Base-by-base conservation (phyloP, 2,113 vertebrate species). In the Hippoglossus stenolepis region DNA sequence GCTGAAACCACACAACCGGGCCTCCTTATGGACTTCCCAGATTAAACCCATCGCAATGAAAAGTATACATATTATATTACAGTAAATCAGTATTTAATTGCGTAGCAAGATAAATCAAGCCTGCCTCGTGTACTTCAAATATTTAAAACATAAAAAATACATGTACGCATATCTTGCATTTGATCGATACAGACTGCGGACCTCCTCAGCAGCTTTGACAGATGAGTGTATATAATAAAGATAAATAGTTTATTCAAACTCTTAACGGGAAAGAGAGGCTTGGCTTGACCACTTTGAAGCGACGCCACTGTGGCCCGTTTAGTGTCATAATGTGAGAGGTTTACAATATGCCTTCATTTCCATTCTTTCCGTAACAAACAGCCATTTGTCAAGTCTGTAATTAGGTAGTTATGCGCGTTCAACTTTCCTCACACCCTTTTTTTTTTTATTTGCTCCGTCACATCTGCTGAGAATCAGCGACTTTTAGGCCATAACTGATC, bases 231-330 rank as follows among this genome's bases (percentile, higher is more conserved):
- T 93, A 90, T 88, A 84, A 87, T 88, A 80, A 67, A 80, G 82
- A 87, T 87, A 90, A 91, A 92, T 82, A 73, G 87, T 93, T 93
- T 92, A 93, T 89, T 89, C 88, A 85, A 88, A 85, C 83, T 86
- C 87, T 83, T 90, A 91, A 93, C 83, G 88, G 84, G 80, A 85
- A 75, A 87, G 82, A 74, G 65, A 66, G 59, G 49, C 70, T 84
- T 79, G 60, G 83, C 71, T 88, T 65, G 67, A 38, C 15, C 38
- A 51, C 21, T 57, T 20, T 56, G 59, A 78, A 79, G 40, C 40
- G n/a, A 69, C 85, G 71, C 87, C 90, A 86, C 31, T 83, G 65
- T 75, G 75, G 86, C 79, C 62, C 75, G 63, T 77, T 75, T 79
- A 83, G 62, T 88, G 83, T 77, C 82, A 74, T 80, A 76, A 87